Conservation (phyloP, 2,113 vertebrate genomes). For the Leucosticte australis region DNA sequence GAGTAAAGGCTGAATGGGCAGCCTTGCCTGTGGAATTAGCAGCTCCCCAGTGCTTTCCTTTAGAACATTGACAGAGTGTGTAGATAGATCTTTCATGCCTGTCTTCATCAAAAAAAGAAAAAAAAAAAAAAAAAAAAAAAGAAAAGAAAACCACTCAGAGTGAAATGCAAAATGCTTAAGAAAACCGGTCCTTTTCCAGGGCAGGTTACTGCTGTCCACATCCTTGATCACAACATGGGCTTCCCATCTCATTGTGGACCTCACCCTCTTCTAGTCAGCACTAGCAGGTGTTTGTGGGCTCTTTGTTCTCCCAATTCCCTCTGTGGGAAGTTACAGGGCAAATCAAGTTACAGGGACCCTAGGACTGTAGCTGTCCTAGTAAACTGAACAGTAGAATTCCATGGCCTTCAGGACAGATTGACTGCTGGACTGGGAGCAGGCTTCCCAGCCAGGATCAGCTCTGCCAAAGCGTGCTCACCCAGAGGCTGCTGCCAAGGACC, state of each 20-base stretch:
- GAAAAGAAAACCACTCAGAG: background rate
- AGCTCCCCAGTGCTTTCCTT: too few relatives aligned
- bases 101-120: too few relatives aligned
- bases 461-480: background rate
- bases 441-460: background rate
- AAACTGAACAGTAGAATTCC: background rate
- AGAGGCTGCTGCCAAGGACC: background rate
- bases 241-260: background rate
- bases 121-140: background rate
- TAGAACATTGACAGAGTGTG: too few relatives aligned
- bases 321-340: background rate
- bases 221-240: accelerated
- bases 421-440: accelerated
- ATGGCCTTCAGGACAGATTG: background rate
- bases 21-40: too few relatives aligned
- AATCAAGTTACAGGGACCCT: background rate
- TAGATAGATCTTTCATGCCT: too few relatives aligned
- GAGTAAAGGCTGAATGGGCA: background rate
- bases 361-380: background rate
- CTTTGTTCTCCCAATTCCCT: background rate
- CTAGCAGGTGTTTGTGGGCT: background rate
- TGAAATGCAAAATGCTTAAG: background rate
- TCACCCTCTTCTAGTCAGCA: background rate
- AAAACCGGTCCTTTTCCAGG: background rate
- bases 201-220: background rate